Evolutionary conservation across 2,888 invertebrate genomes (phyloP), one percentile per base, ranked within the genome.

Genomic region (Brachynemurus nebulosus): DNA sequence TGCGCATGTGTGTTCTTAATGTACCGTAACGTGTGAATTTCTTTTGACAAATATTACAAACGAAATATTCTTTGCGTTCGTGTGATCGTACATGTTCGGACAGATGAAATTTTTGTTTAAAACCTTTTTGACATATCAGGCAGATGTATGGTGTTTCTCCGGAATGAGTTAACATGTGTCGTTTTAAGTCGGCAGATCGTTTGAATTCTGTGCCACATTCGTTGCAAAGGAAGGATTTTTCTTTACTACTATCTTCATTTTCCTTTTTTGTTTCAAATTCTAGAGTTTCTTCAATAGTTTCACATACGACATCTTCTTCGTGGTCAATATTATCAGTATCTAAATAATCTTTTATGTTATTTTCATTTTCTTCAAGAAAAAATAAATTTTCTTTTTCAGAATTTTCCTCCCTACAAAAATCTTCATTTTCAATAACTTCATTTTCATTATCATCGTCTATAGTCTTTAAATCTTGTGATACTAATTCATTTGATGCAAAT

Each of bases 61-160:
- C 42, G 11, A 25, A 44, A 4, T 17, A 18, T 11, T 12, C 11
- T n/a, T 47, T 46, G n/a, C 51, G 50, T 12, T 43, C 44, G 44
- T 55, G 55, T 4, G 53, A 51, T 16, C 54, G 48, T 45, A 52
- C 50, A 35, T 55, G 55, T 46, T 55, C 54, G 2, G 51, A 48
- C 35, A 55, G 42, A 48, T 54, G 53, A 46, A 54, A 54, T 35
- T 52, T 53, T 42, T 55, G 54, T 36, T 51, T 54, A 44, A 56
- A 55, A 9, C 50, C 52, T 48, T 52, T 48, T 11, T 49, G 48
- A 27, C 55, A 56, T 23, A 50, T 48, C 45, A 49, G 46, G 37
- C 55, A 55, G n/a, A 50, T 38, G 42, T 50, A 55, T 21, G 55
- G 54, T 2, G 25, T 38, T 25, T 38, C 38, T 2, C 37, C 37